Percentiles rank a stretch among this genome's conserved stretches.
These are phyloP conservation scores for Siniperca obscura DNA, from an alignment of 2,797 vertebrate species.

Conservation along the genomic window DNA sequence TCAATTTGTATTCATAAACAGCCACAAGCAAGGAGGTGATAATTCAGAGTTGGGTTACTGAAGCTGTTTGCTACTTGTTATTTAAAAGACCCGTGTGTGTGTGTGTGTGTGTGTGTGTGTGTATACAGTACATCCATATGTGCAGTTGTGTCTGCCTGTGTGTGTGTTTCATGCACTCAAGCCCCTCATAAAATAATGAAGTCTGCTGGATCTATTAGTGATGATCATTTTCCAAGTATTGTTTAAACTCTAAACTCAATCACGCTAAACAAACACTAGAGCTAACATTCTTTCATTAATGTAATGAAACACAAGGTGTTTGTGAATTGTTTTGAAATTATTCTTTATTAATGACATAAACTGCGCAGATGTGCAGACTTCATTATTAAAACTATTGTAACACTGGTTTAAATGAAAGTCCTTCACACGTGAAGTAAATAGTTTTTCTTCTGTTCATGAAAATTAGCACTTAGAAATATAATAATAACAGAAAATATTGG, in stretches of 20 bases:
- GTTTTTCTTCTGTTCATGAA: neutral
- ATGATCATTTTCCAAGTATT: conserved; percentile 69
- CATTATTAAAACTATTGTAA: conserved; percentile 51
- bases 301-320: conserved; percentile 47
- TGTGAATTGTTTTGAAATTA: conserved; percentile 35
- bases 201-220: conserved; percentile 69
- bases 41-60: conserved; percentile 81
- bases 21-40: conserved; percentile 82
- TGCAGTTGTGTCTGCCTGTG: conserved; percentile 6
- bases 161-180: conserved; percentile 31
- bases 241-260: conserved; percentile 79
- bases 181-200: conserved; percentile 69
- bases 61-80: conserved; percentile 77
- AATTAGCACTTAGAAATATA: neutral
- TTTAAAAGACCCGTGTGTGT: conserved; percentile 67
- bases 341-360: conserved; percentile 60
- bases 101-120: conserved; percentile 3
- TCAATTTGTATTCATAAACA: conserved; percentile 87
- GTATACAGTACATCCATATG: neutral
- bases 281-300: conserved; percentile 69
- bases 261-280: conserved; percentile 53
- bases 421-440: conserved; percentile 22
- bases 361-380: conserved; percentile 39
- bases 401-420: conserved; percentile 58
- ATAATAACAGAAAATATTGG: neutral